Percentiles rank a stretch among this genome's conserved stretches.
These are phyloP conservation scores for Orchesella flavescens DNA, from an alignment of 2,888 invertebrate genomes.

Conservation along the genomic window DNA sequence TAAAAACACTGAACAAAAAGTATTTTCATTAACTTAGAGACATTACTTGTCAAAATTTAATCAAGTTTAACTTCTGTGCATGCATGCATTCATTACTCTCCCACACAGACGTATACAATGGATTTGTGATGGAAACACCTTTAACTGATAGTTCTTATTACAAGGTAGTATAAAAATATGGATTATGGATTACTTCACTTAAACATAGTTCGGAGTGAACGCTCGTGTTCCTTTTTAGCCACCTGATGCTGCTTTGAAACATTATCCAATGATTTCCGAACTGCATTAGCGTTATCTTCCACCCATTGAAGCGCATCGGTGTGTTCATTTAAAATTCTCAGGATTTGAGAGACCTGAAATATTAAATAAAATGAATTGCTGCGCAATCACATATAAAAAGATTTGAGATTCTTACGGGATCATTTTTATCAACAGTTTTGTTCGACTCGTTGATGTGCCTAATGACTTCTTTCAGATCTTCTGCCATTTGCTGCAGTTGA, in stretches of 20 bases:
- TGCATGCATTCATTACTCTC: too few relatives aligned
- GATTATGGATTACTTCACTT: constrained; percentile 73
- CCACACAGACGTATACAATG: too few relatives aligned
- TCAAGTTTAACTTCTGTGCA: too few relatives aligned
- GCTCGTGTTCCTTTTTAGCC: constrained; percentile 83
- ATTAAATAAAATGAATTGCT: constrained; percentile 42
- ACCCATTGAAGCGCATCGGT: constrained; percentile 97
- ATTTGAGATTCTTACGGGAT: constrained; percentile 81
- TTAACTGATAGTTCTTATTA: too few relatives aligned
- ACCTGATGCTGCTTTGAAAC: constrained; percentile 82
- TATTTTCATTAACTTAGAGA: too few relatives aligned
- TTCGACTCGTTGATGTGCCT: constrained; percentile 94
- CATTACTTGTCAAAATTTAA: too few relatives aligned
- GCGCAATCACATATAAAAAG: neutral
- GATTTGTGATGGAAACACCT: too few relatives aligned
- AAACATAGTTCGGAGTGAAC: constrained; percentile 81
- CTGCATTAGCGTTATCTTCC: constrained; percentile 86
- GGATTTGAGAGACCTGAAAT: constrained; percentile 89
- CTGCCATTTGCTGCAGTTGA: constrained; percentile 94
- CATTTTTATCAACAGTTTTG: constrained; percentile 85
- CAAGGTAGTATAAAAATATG: too few relatives aligned
- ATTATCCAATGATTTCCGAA: constrained; percentile 86
- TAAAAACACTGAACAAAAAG: too few relatives aligned
- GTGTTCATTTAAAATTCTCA: constrained; percentile 94
- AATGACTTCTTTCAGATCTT: constrained; percentile 95